Conservation (phyloP, 2,888 invertebrate genomes). For the Aproaerema taeniolella region DNA sequence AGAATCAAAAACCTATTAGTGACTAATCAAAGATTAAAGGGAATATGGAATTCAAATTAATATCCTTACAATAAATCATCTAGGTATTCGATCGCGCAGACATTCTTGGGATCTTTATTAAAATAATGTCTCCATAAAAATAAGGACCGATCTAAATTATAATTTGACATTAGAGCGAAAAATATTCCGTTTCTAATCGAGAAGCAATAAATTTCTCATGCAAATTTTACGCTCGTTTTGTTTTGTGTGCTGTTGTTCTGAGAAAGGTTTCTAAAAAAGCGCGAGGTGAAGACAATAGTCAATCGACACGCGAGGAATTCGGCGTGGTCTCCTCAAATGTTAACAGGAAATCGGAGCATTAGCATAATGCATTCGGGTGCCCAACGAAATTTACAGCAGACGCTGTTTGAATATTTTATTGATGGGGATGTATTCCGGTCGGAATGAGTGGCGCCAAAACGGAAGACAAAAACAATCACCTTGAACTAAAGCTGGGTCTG, state of each 20-base stretch:
- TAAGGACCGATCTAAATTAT: slow-evolving; percentile 56
- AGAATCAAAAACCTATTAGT: slow-evolving; percentile 57
- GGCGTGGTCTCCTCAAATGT: slow-evolving; percentile 29
- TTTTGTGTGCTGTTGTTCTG: slow-evolving; percentile 35
- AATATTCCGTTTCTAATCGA: slow-evolving; percentile 47
- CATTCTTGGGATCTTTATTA: slow-evolving; percentile 57
- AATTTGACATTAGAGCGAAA: slow-evolving; percentile 50
- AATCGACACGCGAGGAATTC: slow-evolving; percentile 53
- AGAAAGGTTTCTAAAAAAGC: slow-evolving; percentile 42
- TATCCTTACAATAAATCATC: slow-evolving; percentile 59
- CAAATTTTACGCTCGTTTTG: slow-evolving; percentile 52
- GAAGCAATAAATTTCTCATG: slow-evolving; percentile 56
- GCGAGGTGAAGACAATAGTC: slow-evolving; percentile 35
- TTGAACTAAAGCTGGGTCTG: slow-evolving; percentile 16
- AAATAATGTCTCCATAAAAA: slow-evolving; percentile 52
- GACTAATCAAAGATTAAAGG: slow-evolving; percentile 54
- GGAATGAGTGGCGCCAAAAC: slow-evolving; percentile 38
- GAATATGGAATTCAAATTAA: slow-evolving; percentile 42
- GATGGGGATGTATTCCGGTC: no score
- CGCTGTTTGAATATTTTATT: slow-evolving; percentile 45
- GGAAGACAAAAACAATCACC: slow-evolving; percentile 33
- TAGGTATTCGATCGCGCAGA: slow-evolving; percentile 29
- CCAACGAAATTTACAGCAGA: slow-evolving; percentile 49
- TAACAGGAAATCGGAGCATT: slow-evolving; percentile 61
- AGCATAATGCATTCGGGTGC: slow-evolving; percentile 64